Evolutionary conservation across 2,888 invertebrate species (phyloP).

Genomic region (Drosophila meridiana): DNA sequence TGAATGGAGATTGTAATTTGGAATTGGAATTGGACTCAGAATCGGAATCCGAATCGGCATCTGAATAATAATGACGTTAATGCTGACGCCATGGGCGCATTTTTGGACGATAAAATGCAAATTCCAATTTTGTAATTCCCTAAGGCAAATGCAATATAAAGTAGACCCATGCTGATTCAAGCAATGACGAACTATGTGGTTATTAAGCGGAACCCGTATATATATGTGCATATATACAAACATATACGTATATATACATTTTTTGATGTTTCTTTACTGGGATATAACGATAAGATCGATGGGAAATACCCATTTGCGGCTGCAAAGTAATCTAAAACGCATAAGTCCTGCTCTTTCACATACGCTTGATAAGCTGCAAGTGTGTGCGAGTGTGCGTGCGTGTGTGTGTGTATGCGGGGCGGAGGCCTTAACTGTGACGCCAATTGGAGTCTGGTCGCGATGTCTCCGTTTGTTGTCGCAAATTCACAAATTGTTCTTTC

Average conservation of each 20-base stretch:
- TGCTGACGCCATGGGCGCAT: constrained; percentile 25
- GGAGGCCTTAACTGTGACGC: constrained; percentile 42
- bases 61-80: constrained; percentile 1
- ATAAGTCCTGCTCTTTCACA: constrained; percentile 19
- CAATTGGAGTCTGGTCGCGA: constrained; percentile 80
- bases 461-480: constrained; percentile 81
- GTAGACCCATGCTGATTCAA: constrained; percentile 36
- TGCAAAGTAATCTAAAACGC: constrained; percentile 4
- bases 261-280: neutral
- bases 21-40: constrained; percentile 6
- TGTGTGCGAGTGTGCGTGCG: neutral
- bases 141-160: constrained; percentile 8
- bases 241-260: neutral
- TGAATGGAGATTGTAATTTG: constrained; percentile 11
- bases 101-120: constrained; percentile 38
- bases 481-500: constrained; percentile 81
- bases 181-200: constrained; percentile 31
- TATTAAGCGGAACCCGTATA: constrained; percentile 31
- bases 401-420: constrained; percentile 5
- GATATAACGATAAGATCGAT: constrained; percentile 12
- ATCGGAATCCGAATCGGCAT: constrained; percentile 9
- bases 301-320: neutral
- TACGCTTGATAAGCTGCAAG: constrained; percentile 29
- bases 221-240: neutral
- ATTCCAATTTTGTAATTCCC: constrained; percentile 22